Evolutionary conservation across 1,140 invertebrate genomes (phyloP).

Genomic region (Pseudomyrmex cubaensis): DNA sequence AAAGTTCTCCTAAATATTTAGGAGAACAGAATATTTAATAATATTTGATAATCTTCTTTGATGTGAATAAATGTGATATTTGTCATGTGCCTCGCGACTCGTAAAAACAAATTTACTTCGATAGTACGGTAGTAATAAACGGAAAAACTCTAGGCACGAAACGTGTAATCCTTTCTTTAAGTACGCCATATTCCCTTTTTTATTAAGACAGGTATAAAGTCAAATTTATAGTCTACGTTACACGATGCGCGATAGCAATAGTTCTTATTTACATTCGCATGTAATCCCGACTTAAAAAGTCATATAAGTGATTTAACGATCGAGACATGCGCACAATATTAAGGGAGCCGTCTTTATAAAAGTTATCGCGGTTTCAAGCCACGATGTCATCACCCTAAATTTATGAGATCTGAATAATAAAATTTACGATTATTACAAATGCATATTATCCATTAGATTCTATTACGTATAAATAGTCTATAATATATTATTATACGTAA

Average conservation of each 20-base stretch:
- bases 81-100: constrained; percentile 22
- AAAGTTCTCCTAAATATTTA: not conserved
- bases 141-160: not conserved
- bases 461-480: not conserved
- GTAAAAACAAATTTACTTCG: constrained; percentile 9
- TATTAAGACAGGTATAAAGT: constrained; percentile 56
- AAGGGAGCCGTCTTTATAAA: constrained; percentile 25
- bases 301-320: constrained; percentile 46
- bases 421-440: constrained; percentile 21
- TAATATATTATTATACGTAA: not conserved
- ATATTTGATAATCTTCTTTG: constrained; percentile 34
- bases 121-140: constrained; percentile 42
- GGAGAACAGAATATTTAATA: constrained; percentile 35
- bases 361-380: constrained; percentile 25
- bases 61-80: constrained; percentile 37
- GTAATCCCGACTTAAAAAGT: constrained; percentile 45
- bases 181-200: constrained; percentile 39
- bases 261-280: constrained; percentile 30
- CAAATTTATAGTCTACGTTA: constrained; percentile 38
- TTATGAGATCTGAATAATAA: constrained; percentile 41
- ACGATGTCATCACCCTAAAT: constrained; percentile 30
- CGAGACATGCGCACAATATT: constrained; percentile 9
- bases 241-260: constrained; percentile 31
- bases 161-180: constrained; percentile 56
- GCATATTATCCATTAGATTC: constrained; percentile 8